phyloP scores from a whole-genome alignment of 2,113 vertebrate species.

The Hemicordylus capensis region DNA sequence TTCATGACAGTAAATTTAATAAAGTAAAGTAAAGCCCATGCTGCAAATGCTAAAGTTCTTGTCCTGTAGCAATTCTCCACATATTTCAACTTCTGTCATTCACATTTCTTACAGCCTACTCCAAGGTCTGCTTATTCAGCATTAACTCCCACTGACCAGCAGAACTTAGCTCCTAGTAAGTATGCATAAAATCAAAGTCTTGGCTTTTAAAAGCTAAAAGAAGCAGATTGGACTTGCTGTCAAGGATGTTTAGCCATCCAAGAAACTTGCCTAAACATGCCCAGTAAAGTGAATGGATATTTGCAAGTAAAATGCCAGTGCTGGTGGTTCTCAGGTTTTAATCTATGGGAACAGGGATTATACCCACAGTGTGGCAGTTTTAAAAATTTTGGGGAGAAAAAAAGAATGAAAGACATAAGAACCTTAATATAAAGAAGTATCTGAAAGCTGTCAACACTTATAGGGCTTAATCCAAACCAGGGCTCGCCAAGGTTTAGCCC shows the following conservation, averaged over 20 bases:
- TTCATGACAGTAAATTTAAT: too few relatives aligned
- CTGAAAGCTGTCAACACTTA: not conserved
- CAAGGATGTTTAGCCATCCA: conserved; percentile 7
- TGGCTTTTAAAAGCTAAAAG: conserved; percentile 36
- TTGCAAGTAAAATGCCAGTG: not conserved
- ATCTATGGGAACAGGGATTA: not conserved
- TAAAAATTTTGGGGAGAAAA: not conserved
- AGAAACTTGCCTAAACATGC: conserved; percentile 14
- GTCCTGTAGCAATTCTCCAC: conserved; percentile 34
- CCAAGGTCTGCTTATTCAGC: not conserved
- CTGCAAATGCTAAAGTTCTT: conserved; percentile 10
- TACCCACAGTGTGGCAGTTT: not conserved
- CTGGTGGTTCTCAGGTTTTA: not conserved
- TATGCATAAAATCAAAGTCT: not conserved
- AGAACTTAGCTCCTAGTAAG: too few relatives aligned
- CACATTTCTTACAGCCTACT: conserved; percentile 39
- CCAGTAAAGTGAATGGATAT: not conserved
- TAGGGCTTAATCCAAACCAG: not conserved
- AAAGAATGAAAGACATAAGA: not conserved
- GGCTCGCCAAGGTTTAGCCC: not conserved
- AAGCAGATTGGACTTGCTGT: not conserved
- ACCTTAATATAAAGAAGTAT: not conserved
- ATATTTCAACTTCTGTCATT: conserved; percentile 47
- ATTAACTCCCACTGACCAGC: too few relatives aligned
- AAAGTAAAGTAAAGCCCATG: fast-evolving